phyloP scores from a whole-genome alignment of 92 coral and sea anemone genomes.

The Micromussa lordhowensis region DNA sequence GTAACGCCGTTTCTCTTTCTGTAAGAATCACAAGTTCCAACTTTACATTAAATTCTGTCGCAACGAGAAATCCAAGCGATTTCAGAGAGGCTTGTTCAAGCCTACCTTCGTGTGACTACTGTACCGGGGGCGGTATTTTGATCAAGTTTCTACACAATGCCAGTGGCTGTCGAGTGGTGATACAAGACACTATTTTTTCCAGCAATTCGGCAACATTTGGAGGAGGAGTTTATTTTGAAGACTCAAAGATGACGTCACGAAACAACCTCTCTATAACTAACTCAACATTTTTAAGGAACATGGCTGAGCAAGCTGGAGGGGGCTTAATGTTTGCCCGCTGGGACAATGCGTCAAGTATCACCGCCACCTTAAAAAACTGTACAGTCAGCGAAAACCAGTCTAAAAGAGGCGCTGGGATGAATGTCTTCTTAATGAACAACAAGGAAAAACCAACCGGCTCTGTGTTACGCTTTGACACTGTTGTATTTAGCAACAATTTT shows the following conservation, averaged over 20 bases:
- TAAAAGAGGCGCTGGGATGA: conserved; percentile 78
- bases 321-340: conserved; percentile 74
- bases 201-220: conserved; percentile 88
- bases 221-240: conserved; percentile 77
- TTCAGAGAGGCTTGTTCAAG: conserved; percentile 68
- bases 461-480: conserved; percentile 37
- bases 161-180: conserved; percentile 37
- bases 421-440: conserved; percentile 68
- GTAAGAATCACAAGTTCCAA: conserved; percentile 49
- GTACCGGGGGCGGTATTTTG: conserved; percentile 73
- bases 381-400: conserved; percentile 67
- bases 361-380: conserved; percentile 54
- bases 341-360: conserved; percentile 68
- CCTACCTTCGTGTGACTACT: conserved; percentile 39
- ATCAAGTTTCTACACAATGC: conserved; percentile 53
- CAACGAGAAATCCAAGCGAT: conserved; percentile 48
- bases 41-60: conserved; percentile 73
- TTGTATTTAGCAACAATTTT: conserved; percentile 12
- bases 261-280: conserved; percentile 53
- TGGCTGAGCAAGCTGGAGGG: conserved; percentile 90
- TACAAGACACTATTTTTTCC: conserved; percentile 57
- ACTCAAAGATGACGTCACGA: conserved; percentile 52
- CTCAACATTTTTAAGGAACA: conserved; percentile 52
- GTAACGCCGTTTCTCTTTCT: conserved; percentile 29
- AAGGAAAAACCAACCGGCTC: conserved; percentile 50